These are phyloP conservation scores for Eristalis intricaria DNA, from an alignment of 2,888 invertebrate species.

Conservation along the genomic window DNA sequence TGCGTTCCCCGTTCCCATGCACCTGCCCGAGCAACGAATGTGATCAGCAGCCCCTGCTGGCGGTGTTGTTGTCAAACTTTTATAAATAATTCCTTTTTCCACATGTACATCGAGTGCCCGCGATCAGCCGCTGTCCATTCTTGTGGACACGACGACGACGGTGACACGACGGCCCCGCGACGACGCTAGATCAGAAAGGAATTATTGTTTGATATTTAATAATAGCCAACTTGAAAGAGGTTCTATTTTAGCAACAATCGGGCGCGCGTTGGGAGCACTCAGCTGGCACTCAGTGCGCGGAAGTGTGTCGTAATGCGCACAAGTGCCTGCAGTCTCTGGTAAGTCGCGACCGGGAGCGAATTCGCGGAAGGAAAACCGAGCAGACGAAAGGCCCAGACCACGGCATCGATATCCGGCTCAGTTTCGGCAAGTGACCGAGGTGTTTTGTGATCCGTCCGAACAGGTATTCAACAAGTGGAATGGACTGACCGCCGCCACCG, in stretches of 20 bases:
- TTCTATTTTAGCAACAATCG: constrained; percentile 68
- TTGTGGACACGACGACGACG: constrained; percentile 3
- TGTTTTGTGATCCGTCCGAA: constrained; percentile 29
- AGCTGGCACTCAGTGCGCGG: constrained; percentile 50
- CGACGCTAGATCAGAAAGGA: background rate
- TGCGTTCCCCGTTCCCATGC: constrained; percentile 15
- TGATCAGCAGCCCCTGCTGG: background rate
- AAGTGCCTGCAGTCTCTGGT: constrained; percentile 5
- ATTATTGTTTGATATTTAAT: constrained; percentile 48
- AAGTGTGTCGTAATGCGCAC: constrained; percentile 47
- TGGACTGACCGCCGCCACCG: constrained; percentile 36
- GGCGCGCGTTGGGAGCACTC: constrained; percentile 3
- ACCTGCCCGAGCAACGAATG: constrained; percentile 50
- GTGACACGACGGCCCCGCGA: constrained; percentile 10
- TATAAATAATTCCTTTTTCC: constrained; percentile 33
- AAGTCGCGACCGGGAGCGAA: constrained; percentile 6
- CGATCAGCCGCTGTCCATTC: background rate
- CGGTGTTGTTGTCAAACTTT: constrained; percentile 9
- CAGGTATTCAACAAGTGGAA: constrained; percentile 68
- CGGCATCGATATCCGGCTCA: background rate
- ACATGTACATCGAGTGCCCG: constrained; percentile 12
- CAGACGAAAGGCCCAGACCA: background rate
- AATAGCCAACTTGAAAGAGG: constrained; percentile 56
- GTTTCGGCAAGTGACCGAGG: background rate
- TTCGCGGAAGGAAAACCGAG: constrained; percentile 8